Conservation (phyloP, 2,113 vertebrate species). For the Antechinus flavipes region DNA sequence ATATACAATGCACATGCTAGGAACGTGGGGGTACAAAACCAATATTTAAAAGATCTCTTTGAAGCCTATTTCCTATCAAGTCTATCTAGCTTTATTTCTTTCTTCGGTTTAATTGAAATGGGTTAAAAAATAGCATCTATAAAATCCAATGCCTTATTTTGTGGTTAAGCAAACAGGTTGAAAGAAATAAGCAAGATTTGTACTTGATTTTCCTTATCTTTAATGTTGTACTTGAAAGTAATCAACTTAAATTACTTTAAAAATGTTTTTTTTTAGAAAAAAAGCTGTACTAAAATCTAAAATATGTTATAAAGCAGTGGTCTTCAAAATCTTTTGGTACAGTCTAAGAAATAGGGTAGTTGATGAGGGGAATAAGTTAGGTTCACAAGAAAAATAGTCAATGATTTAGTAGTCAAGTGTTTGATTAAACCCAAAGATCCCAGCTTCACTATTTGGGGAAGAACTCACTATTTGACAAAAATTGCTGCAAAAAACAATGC, state of each 20-base stretch:
- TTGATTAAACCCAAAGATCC: too few species aligned
- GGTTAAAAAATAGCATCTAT: neutral
- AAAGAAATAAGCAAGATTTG: neutral
- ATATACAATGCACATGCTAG: neutral
- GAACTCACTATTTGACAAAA: too few species aligned
- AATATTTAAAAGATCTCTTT: neutral
- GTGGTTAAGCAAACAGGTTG: neutral
- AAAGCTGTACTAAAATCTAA: too few species aligned
- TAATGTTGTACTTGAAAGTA: conserved; percentile 31
- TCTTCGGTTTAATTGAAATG: neutral
- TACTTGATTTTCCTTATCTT: neutral
- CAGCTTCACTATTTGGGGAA: too few species aligned
- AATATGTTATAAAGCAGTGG: too few species aligned
- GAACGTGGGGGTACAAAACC: neutral
- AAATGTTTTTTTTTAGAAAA: too few species aligned
- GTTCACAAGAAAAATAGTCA: too few species aligned
- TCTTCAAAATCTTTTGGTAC: too few species aligned
- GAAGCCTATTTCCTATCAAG: neutral
- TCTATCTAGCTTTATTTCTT: neutral
- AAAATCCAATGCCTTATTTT: neutral
- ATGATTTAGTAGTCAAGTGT: too few species aligned
- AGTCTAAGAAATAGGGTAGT: too few species aligned
- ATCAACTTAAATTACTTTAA: neutral
- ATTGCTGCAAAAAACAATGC: too few species aligned
- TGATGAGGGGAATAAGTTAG: too few species aligned